Evolutionary conservation across 1,140 invertebrate species (phyloP).

Genomic region (Hyles euphorbiae): DNA sequence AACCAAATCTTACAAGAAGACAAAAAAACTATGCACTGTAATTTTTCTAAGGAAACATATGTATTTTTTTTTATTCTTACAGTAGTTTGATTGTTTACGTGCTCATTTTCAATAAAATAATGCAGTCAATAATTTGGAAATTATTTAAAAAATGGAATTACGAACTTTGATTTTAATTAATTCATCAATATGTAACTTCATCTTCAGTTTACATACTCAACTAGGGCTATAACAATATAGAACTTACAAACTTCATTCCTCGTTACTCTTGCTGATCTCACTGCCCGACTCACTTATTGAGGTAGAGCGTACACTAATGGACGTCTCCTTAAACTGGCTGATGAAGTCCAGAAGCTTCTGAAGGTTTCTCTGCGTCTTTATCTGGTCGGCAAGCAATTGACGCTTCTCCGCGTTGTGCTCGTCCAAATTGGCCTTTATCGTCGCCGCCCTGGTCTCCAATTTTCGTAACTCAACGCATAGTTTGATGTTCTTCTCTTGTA

Average conservation of each 20-base stretch:
- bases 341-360: conserved; percentile 72
- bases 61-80: too few relatives aligned
- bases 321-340: conserved; percentile 69
- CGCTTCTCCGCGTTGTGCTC: conserved; percentile 68
- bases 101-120: too few relatives aligned
- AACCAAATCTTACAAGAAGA: too few relatives aligned
- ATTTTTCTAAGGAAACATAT: too few relatives aligned
- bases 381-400: conserved; percentile 66
- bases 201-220: too few relatives aligned
- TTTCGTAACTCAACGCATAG: conserved; percentile 63
- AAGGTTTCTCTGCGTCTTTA: conserved; percentile 66
- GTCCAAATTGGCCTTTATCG: conserved; percentile 65
- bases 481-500: conserved; percentile 69
- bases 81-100: too few relatives aligned
- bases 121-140: too few relatives aligned
- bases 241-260: conserved; percentile 42
- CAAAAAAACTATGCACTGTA: too few relatives aligned
- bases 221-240: too few relatives aligned
- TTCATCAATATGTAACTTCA: too few relatives aligned
- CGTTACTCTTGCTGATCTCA: conserved; percentile 62
- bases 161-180: too few relatives aligned
- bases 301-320: conserved; percentile 54
- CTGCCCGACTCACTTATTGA: conserved; percentile 57
- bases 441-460: conserved; percentile 60
- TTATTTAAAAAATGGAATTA: too few relatives aligned